Base-by-base conservation (phyloP, 2,113 vertebrate species). In the Petaurus breviceps region DNA sequence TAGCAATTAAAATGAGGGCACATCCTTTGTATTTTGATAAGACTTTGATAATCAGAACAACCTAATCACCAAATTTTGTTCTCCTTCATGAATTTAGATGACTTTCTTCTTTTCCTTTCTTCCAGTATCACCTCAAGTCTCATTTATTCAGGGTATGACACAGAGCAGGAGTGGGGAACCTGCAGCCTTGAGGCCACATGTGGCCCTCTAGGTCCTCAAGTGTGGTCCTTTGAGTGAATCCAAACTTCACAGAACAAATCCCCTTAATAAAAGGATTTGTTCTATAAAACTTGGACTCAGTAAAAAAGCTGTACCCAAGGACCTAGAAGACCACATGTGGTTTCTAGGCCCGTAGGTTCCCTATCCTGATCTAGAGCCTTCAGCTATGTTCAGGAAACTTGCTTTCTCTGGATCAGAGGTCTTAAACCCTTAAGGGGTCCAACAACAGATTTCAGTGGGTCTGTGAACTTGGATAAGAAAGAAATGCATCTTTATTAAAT, bases 141-240 rank as follows among this genome's bases (percentile, higher is more conserved):
- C 91, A 49, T 94, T 97, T 93, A 50, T 95, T 55, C 61, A 97
- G 90, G 14, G 97, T 49, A 23, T 91, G 52, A 91, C 47, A 93
- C 11, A 51, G 8, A 51, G 51, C 51, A 51, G 51, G 51, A 12
- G 9, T 51, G 51, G 9, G 51, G 51, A 51, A 51, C 51, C 51
- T 51, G 51, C 51, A 51, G 51, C 51, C 51, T 51, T 9, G 10
- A 51, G 9, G 9, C 51, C 51, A 51, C 11, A 51, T 51, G 9
- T 51, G 51, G 51, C 51, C 6, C 51, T 51, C 51, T 51, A 51
- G 51, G 51, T 51, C 51, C 51, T 51, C 51, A 51, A 51, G 9
- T 51, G 51, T 51, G 51, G 51, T 12, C 51, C 51, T 51, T 51
- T 51, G 51, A 51, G 9, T 51, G 51, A 51, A 51, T 12, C 51